Evolutionary conservation across 64 coral and sea anemone genomes (phyloP), one percentile per base, ranked within the genome.

Genomic region (Trachythela sp.): DNA sequence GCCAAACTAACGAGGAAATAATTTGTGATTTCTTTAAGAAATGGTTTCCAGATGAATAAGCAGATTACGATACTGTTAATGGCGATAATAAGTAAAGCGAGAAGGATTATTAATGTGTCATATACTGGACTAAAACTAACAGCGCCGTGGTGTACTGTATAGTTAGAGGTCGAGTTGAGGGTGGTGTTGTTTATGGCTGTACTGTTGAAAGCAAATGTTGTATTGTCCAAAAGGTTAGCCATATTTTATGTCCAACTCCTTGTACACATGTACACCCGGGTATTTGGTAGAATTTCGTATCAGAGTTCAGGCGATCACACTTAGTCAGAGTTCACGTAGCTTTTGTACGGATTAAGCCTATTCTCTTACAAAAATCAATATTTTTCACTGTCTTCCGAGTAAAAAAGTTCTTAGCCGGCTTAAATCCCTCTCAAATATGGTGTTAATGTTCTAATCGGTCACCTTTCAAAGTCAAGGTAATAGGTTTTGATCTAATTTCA

Each of bases 1-100:
- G 75, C 75, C 75, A 80, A 80, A 39, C 75, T 80, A 39, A 80
- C 75, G 2, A 80, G 75, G 18, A 80, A 80, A 80, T 80, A 80
- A 36, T 80, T 80, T 14, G 75, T 80, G 20, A 80, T 80, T 80
- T 80, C 75, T 80, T 80, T 80, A 30, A 80, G 75, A 80, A 80
- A 80, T 37, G 31, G 33, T 80, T 80, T 80, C 37, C 33, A 37
- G 15, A 80, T 35, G 37, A 80, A 80, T 80, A 80, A 36, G 34
- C 13, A 34, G 37, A 80, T 39, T 15, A 80, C 75, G 0, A 80
- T 8, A 17, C 75, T 29, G 33, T 80, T 80, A 39, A 80, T 39
- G 30, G 37, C 37, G 18, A 80, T 18, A 80, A 80, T 80, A 18
- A 80, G 9, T 35, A 39, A 39, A 36, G 33, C 37, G 31, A 37